Conservation (phyloP, 1,140 invertebrate species). For the Drosophila subpulchrella region DNA sequence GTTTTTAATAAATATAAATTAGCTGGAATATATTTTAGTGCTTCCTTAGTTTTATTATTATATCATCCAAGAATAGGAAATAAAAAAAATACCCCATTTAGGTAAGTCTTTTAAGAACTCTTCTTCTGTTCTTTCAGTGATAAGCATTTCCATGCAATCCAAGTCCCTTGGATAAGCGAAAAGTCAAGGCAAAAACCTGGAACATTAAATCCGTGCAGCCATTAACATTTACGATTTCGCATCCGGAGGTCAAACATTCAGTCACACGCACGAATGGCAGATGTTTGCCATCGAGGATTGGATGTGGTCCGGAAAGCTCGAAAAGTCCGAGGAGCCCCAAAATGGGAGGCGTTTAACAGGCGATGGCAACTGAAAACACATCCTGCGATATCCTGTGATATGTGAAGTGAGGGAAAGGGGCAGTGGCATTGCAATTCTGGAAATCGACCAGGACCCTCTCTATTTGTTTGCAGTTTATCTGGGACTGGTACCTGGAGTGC, state of each 20-base stretch:
- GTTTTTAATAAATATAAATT: too few species aligned
- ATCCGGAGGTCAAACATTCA: conserved; percentile 29
- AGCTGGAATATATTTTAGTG: too few species aligned
- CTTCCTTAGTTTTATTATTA: too few species aligned
- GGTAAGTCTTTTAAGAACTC: too few species aligned
- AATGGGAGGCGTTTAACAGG: conserved; percentile 48
- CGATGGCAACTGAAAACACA: conserved; percentile 35
- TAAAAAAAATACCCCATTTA: too few species aligned
- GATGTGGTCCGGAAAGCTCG: conserved; percentile 1
- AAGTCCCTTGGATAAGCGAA: conserved; percentile 23
- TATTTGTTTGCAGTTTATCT: conserved; percentile 50
- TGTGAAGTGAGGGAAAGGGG: conserved; percentile 5
- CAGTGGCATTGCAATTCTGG: conserved; percentile 10
- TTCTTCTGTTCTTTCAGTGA: conserved; percentile 2
- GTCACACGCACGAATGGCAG: conserved; percentile 5
- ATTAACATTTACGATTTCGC: conserved; percentile 69
- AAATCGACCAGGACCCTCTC: conserved; percentile 25
- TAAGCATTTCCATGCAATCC: not conserved
- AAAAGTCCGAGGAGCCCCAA: not conserved
- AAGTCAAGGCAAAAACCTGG: conserved; percentile 36
- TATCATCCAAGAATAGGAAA: too few species aligned
- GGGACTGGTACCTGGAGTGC: conserved; percentile 14
- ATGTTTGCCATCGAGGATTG: conserved; percentile 32
- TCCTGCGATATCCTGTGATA: conserved; percentile 14
- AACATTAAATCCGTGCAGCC: conserved; percentile 50